Evolutionary conservation across 2,888 invertebrate genomes (phyloP).

Genomic region (Acanthosoma haemorrhoidale): DNA sequence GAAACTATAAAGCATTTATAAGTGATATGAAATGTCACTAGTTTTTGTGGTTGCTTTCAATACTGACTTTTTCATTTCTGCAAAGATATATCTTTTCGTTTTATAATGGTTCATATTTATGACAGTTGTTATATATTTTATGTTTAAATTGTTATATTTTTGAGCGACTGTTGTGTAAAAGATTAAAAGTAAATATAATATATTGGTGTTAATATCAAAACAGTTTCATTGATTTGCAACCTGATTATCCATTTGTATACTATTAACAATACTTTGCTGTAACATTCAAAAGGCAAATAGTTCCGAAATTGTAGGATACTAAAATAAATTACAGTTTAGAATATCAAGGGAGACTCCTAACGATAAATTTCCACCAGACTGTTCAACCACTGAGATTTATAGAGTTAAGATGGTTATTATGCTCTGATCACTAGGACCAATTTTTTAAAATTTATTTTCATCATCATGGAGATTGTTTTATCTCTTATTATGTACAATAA

Average conservation of each 20-base stretch:
- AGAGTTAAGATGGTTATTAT: no score
- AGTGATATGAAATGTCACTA: not conserved
- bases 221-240: not conserved
- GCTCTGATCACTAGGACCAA: no score
- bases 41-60: not conserved
- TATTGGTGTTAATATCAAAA: conserved; percentile 10
- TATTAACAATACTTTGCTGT: no score
- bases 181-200: conserved; percentile 2
- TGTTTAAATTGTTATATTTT: conserved; percentile 29
- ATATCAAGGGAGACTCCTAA: no score
- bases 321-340: no score
- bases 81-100: not conserved
- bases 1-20: not conserved
- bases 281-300: no score
- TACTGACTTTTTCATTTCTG: not conserved
- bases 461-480: no score
- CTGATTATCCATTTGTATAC: not conserved
- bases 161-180: conserved; percentile 27
- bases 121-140: conserved; percentile 27
- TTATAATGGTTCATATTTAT: conserved; percentile 16
- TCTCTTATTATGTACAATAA: no score
- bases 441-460: no score
- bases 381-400: no score
- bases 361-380: no score
- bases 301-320: no score